These are phyloP conservation scores for Salvator merianae DNA, from an alignment of 2,113 vertebrate species.

Conservation along the genomic window DNA sequence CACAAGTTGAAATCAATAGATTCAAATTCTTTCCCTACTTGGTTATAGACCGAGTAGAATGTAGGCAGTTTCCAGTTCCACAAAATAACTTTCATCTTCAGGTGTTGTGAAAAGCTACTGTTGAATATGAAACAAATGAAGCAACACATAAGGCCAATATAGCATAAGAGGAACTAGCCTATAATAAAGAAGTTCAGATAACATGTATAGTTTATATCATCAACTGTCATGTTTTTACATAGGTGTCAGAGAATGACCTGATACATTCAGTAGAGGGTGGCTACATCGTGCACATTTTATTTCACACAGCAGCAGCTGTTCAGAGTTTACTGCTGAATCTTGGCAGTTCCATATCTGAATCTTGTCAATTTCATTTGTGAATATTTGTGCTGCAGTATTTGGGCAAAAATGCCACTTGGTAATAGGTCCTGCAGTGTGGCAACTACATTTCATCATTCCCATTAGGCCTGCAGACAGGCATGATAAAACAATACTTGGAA, in stretches of 20 bases:
- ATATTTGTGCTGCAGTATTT: no score
- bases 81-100: conserved; percentile 4
- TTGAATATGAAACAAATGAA: background rate
- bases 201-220: background rate
- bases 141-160: background rate
- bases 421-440: no score
- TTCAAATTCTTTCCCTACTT: background rate
- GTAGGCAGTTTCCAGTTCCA: background rate
- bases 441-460: no score
- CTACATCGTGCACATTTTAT: no score
- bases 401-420: no score
- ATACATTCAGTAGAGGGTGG: no score
- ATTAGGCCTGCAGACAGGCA: no score
- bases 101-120: background rate
- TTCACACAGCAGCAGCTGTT: no score
- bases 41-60: background rate
- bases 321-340: no score
- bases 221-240: background rate
- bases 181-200: background rate
- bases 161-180: background rate
- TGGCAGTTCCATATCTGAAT: no score
- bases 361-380: no score
- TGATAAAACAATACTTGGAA: no score
- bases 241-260: background rate
- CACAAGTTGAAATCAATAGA: background rate